A percentile compares a stretch with the other conserved stretches of the same genome.
These are phyloP conservation scores for Ctenomys sociabilis DNA, from an alignment of 2,113 vertebrate species.

Conservation along the genomic window DNA sequence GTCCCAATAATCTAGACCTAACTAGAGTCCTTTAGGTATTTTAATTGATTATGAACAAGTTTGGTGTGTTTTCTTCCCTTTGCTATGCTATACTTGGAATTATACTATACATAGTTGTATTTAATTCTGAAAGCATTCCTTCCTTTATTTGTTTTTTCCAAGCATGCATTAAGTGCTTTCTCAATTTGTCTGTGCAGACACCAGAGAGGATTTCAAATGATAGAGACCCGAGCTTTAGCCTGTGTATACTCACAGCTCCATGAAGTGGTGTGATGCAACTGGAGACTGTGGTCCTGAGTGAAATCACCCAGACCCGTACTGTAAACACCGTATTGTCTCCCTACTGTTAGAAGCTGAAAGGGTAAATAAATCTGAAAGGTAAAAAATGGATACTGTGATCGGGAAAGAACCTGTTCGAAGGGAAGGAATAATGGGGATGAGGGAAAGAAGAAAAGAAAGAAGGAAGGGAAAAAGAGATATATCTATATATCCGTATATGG, in stretches of 20 bases:
- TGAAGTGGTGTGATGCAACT: neutral
- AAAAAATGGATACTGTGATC: too few relatives aligned
- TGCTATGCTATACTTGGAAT: neutral
- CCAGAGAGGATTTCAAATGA: neutral
- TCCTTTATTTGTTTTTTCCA: neutral
- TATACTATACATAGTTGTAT: neutral
- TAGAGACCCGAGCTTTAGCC: neutral
- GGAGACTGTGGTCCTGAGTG: too few relatives aligned
- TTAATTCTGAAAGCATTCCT: slow-evolving; percentile 11
- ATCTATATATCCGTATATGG: too few relatives aligned
- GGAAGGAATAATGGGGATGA: too few relatives aligned
- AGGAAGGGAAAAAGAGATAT: too few relatives aligned
- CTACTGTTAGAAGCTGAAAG: too few relatives aligned
- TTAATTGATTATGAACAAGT: neutral
- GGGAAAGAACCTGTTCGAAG: too few relatives aligned
- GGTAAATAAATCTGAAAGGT: too few relatives aligned
- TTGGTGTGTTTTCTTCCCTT: neutral
- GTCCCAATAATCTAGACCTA: neutral
- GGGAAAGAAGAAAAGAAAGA: too few relatives aligned
- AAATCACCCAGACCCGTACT: too few relatives aligned
- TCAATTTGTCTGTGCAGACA: neutral
- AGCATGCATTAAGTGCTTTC: neutral
- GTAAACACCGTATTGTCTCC: too few relatives aligned
- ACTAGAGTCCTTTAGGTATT: neutral
- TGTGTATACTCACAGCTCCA: neutral